phyloP scores from a whole-genome alignment of 2,888 invertebrate genomes.

The Brenthis hecate region DNA sequence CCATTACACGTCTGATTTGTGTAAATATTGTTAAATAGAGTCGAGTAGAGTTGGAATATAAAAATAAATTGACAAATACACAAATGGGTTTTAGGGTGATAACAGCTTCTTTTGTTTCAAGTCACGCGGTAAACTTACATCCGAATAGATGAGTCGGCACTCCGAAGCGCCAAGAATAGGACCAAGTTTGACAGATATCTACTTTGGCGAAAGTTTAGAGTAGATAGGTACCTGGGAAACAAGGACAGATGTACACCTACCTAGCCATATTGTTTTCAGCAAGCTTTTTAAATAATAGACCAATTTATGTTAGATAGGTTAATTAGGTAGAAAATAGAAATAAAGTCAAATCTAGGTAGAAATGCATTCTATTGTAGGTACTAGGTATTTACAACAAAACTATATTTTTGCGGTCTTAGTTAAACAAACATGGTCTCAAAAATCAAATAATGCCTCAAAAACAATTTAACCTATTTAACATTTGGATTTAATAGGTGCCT shows the following conservation, averaged over 20 bases:
- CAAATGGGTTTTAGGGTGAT: slow-evolving; percentile 10
- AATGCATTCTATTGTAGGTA: too few species aligned
- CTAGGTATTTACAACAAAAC: too few species aligned
- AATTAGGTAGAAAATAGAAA: background rate
- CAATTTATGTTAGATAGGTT: slow-evolving; percentile 6
- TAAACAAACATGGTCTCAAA: too few species aligned
- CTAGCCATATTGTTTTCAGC: slow-evolving; percentile 30
- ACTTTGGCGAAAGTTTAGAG: slow-evolving; percentile 29
- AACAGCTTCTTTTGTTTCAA: slow-evolving; percentile 36
- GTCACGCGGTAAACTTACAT: slow-evolving; percentile 37
- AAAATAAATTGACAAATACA: slow-evolving; percentile 5
- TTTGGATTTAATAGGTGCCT: too few species aligned
- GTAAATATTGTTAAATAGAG: slow-evolving; percentile 28
- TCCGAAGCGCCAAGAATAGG: slow-evolving; percentile 28
- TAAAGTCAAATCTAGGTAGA: background rate
- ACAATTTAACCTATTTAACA: too few species aligned
- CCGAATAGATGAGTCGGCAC: slow-evolving; percentile 37
- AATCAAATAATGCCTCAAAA: too few species aligned
- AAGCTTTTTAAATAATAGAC: slow-evolving; percentile 21
- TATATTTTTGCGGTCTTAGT: too few species aligned
- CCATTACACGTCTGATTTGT: slow-evolving; percentile 24
- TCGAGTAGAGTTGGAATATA: slow-evolving; percentile 11
- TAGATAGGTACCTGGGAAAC: slow-evolving; percentile 31
- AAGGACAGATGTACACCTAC: slow-evolving; percentile 27
- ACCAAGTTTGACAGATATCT: slow-evolving; percentile 39